Conservation (phyloP, 2,113 vertebrate genomes). For the Chloebia gouldiae region DNA sequence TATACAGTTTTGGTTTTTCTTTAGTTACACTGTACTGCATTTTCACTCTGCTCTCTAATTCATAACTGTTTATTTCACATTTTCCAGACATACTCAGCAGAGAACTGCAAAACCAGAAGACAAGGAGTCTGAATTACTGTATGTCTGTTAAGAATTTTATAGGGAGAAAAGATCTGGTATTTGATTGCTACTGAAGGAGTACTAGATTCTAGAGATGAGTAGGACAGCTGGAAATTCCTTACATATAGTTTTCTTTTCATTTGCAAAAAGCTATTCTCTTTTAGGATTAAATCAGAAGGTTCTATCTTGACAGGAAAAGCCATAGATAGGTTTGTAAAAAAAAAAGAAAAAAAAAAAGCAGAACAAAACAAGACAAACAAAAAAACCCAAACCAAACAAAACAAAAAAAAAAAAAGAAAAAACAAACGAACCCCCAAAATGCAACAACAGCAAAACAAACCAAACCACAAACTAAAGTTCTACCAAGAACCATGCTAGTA, state of each 20-base stretch:
- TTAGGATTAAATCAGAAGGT: neutral
- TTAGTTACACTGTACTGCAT: neutral
- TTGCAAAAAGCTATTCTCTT: neutral
- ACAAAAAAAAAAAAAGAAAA: too few species aligned
- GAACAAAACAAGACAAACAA: neutral
- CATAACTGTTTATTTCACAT: neutral
- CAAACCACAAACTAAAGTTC: neutral
- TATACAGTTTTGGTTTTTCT: neutral
- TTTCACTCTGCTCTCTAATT: neutral
- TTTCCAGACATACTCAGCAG: neutral
- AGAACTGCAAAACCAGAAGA: neutral
- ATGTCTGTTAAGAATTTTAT: neutral
- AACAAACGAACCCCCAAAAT: neutral
- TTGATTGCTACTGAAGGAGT: neutral
- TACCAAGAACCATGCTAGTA: neutral
- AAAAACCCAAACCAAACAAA: neutral
- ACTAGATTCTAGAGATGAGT: neutral
- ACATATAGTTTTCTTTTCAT: neutral
- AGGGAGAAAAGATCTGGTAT: neutral
- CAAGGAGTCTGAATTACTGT: neutral
- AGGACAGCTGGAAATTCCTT: neutral
- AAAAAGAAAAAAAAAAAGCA: neutral
- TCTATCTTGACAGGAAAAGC: neutral
- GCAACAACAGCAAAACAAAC: accelerated
- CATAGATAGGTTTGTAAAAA: neutral